Conservation (phyloP, 2,888 invertebrate genomes). For the Cantharis nigra region DNA sequence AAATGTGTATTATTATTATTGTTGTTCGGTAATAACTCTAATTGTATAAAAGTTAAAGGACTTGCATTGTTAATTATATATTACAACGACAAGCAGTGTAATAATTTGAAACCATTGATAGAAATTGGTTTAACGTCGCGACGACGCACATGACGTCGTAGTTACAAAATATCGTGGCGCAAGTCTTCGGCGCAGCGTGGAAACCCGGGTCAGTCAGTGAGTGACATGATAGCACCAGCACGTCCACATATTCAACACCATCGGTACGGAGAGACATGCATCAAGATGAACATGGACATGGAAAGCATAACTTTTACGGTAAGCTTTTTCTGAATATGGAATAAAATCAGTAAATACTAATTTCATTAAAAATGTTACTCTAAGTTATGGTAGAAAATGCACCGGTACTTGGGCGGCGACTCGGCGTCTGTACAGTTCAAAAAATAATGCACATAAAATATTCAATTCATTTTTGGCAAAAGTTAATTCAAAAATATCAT, state of each 20-base stretch:
- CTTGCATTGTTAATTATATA: neutral
- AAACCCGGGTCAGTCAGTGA: conserved; percentile 44
- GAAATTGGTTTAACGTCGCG: neutral
- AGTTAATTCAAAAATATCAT: neutral
- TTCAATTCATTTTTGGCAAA: neutral
- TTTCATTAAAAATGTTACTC: conserved; percentile 2
- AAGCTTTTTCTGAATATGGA: conserved; percentile 37
- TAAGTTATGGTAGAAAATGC: neutral
- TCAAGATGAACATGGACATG: conserved; percentile 69
- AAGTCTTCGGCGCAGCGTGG: conserved; percentile 22
- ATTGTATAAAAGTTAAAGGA: neutral
- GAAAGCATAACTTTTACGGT: conserved; percentile 56
- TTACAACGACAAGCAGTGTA: neutral
- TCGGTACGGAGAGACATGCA: conserved; percentile 71
- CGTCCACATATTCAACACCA: conserved; percentile 47
- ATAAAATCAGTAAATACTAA: neutral
- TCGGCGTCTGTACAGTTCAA: neutral
- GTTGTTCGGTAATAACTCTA: neutral
- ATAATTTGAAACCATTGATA: neutral
- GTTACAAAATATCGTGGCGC: conserved; percentile 15
- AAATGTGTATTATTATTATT: neutral
- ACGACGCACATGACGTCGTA: conserved; percentile 9
- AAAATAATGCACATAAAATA: neutral
- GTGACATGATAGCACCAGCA: conserved; percentile 55
- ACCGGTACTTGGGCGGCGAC: neutral